phyloP scores from a whole-genome alignment of 2,797 vertebrate species.

The Champsocephalus gunnari region DNA sequence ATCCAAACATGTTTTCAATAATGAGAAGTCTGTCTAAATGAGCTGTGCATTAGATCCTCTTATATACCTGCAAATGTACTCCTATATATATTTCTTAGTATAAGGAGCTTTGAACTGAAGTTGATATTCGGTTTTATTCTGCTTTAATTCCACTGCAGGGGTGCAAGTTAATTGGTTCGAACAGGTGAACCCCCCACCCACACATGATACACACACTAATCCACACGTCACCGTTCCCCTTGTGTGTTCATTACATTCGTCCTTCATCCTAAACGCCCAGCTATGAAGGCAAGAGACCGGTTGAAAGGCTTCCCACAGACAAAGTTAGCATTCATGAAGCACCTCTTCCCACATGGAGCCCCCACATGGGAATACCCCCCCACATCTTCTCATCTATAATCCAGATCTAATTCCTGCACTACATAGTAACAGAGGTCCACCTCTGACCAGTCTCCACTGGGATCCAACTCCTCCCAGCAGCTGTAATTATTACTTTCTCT shows the following conservation, averaged over 20 bases:
- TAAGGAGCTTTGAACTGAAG: background rate
- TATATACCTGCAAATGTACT: background rate
- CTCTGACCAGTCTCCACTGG: slow-evolving; percentile 16
- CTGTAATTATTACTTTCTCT: slow-evolving; percentile 28
- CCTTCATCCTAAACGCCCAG: background rate
- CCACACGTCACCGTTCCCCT: background rate
- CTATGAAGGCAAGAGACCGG: slow-evolving; percentile 6
- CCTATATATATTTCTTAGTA: background rate
- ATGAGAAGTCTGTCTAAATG: slow-evolving; percentile 4
- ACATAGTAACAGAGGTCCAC: background rate
- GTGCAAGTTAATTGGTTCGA: slow-evolving; percentile 30
- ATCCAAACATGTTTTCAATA: background rate
- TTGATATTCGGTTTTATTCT: slow-evolving; percentile 27
- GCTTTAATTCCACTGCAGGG: slow-evolving; percentile 39
- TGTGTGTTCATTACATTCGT: background rate
- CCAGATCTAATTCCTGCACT: slow-evolving; percentile 14
- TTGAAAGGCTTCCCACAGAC: slow-evolving; percentile 18
- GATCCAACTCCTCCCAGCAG: slow-evolving; percentile 26
- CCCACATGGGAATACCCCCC: slow-evolving; percentile 6
- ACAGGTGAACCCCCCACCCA: slow-evolving; percentile 7
- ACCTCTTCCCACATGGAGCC: background rate
- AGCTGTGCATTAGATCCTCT: background rate
- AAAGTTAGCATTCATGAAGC: slow-evolving; percentile 34
- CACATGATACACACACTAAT: background rate
- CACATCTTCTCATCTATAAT: slow-evolving; percentile 43